Base-by-base conservation (phyloP, 2,888 invertebrate species). In the Drosophila seclusa region DNA sequence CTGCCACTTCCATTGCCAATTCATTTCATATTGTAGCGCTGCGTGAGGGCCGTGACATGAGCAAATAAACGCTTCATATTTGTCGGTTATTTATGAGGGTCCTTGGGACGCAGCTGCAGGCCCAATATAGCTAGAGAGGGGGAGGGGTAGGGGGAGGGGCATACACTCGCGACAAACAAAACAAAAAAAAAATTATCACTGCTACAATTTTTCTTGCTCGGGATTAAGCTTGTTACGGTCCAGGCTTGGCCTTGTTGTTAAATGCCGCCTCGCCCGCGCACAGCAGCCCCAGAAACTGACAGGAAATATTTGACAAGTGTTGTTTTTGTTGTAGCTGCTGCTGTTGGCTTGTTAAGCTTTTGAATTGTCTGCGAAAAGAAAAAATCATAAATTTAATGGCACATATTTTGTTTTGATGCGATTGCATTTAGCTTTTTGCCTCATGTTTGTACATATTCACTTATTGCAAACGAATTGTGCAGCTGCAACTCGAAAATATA, bases 11-110 rank as follows among this genome's bases (percentile, higher is more conserved):
- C 61, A 66, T 60, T 76, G 80, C 71, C 83, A 80, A 77, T 83
- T 89, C 87, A 72, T 82, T 72, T 75, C 68, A 53, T 68, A 82
- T 78, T 54, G 76, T 27, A 62, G 66, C 78, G 52, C 69, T 74
- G 69, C 69, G 78, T 84, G 75, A 87, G 87, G 82, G 86, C 78
- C 89, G 73, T 79, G 90, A 87, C 90, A 89, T 89, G 83, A 87
- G 90, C 87, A 88, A 88, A 88, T 88, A 90, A 88, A 88, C 87
- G 87, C 87, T 88, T 88, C 87, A 88, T 88, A 88, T 88, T 88
- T 90, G 90, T 90, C 83, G 80, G 84, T 90, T 88, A 88, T 88
- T 88, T 88, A 90, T 88, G 90, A 88, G 87, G 90, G 90, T 89
- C 86, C 89, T 87, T 85, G 83, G 87, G 80, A 75, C 90, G 75